Evolutionary conservation across 2,888 invertebrate genomes (phyloP).

Genomic region (Idaea aversata): DNA sequence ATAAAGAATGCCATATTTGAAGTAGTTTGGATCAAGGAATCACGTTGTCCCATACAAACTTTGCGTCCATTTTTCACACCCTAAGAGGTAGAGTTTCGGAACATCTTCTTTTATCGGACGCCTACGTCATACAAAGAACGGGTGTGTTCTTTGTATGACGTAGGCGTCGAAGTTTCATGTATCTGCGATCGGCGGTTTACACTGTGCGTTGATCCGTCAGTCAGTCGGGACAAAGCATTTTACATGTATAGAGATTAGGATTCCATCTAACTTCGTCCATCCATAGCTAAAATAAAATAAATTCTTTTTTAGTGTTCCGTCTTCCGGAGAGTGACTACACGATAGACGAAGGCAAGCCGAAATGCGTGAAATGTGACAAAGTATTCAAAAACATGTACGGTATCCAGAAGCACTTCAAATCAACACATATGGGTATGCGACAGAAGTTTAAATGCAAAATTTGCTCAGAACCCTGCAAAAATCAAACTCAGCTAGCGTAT

Average conservation of each 20-base stretch:
- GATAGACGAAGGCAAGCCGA: not conserved
- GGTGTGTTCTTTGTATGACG: too few relatives aligned
- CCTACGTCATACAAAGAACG: too few relatives aligned
- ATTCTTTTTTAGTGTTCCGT: not conserved
- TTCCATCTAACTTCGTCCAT: not conserved
- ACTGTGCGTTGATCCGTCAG: too few relatives aligned
- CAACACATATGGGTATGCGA: not conserved
- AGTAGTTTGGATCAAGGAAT: too few relatives aligned
- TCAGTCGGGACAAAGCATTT: too few relatives aligned
- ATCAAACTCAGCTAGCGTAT: constrained; percentile 25
- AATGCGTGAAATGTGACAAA: not conserved
- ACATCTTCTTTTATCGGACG: too few relatives aligned
- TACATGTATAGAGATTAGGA: not conserved
- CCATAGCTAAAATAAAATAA: not conserved
- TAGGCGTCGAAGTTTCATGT: too few relatives aligned
- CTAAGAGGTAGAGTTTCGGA: too few relatives aligned
- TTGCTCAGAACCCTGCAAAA: constrained; percentile 34
- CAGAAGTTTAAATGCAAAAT: constrained; percentile 27
- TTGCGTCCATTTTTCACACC: too few relatives aligned
- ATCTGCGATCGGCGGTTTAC: too few relatives aligned
- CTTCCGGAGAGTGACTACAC: not conserved
- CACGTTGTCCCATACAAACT: too few relatives aligned
- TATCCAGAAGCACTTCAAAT: not conserved
- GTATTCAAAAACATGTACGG: not conserved
- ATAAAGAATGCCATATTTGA: too few relatives aligned